Base-by-base conservation (phyloP, 2,797 vertebrate genomes). In the Cuniculus paca region DNA sequence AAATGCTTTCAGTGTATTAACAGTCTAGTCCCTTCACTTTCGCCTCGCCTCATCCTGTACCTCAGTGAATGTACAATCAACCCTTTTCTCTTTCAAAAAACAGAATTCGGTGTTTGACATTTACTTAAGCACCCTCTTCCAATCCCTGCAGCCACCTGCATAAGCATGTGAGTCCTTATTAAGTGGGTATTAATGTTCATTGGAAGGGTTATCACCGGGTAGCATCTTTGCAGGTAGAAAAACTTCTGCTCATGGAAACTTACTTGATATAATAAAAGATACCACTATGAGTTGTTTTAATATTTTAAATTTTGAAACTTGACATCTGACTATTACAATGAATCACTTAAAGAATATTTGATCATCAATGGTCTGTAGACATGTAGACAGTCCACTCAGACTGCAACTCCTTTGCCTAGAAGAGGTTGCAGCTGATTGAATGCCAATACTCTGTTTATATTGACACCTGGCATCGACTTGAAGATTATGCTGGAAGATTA, bases 121-220 rank as follows among this genome's bases (percentile, higher is more conserved):
- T 97, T 98, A 95, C 50, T 34, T 96, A 97, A 54, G 58, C 34
- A 85, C 98, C 75, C 70, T 98, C 84, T 94, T 93, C 68, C 97
- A 97, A 98, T 98, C 94, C 91, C 89, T 97, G 84, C n/a, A 97
- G 36, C 94, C 96, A 98, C 98, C 98, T 98, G 95, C 60, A 54
- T 91, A 50, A 88, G 82, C 95, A 92, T 97, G 94, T 96, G 98
- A 97, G 98, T 98, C 97, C 70, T 97, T 97, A 97, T 97, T 97
- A 83, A 97, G 98, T 97, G 97, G 97, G 85, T 97, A 97, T 97
- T 97, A 94, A 96, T 97, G 98, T 96, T 95, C 97, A 97, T 96
- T 97, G 96, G 97, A 98, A 98, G 96, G 60, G 93, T 82, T 60
- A 56, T n/a, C 81, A 39, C 58, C 75, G 14, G 61, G 68, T 9